Percentiles rank a stretch among this genome's conserved stretches.
These are phyloP conservation scores for Limonius californicus DNA, from an alignment of 1,140 invertebrate genomes.

Conservation along the genomic window DNA sequence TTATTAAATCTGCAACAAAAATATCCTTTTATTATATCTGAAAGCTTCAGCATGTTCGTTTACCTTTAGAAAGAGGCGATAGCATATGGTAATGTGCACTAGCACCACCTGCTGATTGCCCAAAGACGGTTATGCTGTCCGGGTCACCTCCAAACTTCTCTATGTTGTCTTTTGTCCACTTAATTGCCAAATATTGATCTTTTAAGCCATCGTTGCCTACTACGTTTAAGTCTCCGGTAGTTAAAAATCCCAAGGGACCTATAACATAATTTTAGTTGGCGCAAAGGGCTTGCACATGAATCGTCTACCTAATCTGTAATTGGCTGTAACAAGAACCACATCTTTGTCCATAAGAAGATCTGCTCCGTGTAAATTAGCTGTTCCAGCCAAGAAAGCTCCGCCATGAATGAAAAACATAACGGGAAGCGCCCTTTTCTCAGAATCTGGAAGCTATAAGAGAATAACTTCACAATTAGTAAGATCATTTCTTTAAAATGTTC, in stretches of 20 bases:
- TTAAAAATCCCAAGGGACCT: background rate
- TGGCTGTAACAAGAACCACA: constrained; percentile 71
- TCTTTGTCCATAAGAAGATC: constrained; percentile 71
- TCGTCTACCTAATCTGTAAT: constrained; percentile 67
- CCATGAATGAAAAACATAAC: constrained; percentile 77
- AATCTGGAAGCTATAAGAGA: too few relatives aligned
- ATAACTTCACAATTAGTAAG: too few relatives aligned
- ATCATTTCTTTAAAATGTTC: too few relatives aligned
- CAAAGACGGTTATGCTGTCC: background rate
- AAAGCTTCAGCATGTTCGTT: background rate
- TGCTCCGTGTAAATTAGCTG: constrained; percentile 63
- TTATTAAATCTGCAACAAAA: background rate
- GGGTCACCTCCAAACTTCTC: background rate
- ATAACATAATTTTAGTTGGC: background rate
- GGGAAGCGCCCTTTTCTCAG: constrained; percentile 43
- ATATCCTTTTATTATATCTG: background rate
- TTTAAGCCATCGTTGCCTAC: background rate
- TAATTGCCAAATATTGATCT: background rate
- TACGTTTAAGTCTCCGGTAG: background rate
- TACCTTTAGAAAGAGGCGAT: background rate
- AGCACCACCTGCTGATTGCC: background rate
- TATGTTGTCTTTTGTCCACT: background rate
- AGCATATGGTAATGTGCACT: background rate
- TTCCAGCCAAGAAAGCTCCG: constrained; percentile 66
- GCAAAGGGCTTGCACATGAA: background rate